Conservation (phyloP, 2,113 vertebrate species). For the Plectropomus leopardus region DNA sequence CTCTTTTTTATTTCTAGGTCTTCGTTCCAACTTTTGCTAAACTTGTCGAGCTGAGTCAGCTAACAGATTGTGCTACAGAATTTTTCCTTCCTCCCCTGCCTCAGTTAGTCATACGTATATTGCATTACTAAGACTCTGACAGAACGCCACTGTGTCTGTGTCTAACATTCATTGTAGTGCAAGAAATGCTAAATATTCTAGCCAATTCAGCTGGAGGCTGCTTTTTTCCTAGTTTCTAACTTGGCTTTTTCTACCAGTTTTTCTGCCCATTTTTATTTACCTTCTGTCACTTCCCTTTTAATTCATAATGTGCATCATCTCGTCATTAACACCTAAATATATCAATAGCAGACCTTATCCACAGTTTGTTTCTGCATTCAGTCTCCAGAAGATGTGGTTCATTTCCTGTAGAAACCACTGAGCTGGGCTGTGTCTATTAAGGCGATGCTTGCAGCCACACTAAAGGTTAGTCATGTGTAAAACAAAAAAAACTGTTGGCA, state of each 20-base stretch:
- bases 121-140: slow-evolving; percentile 39
- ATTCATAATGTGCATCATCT: background rate
- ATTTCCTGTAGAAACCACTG: slow-evolving; percentile 44
- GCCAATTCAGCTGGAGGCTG: background rate
- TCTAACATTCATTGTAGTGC: slow-evolving; percentile 29
- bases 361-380: background rate
- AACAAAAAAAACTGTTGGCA: background rate
- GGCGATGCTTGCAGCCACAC: slow-evolving; percentile 1
- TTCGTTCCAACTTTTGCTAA: background rate
- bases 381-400: slow-evolving; percentile 27
- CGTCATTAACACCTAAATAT: background rate
- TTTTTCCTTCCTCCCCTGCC: slow-evolving; percentile 11
- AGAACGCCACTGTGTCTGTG: slow-evolving; percentile 17
- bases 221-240: background rate
- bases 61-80: background rate
- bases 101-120: slow-evolving; percentile 7
- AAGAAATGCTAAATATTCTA: slow-evolving; percentile 20
- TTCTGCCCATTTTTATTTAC: background rate
- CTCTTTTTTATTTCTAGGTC: background rate
- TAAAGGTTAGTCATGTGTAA: background rate
- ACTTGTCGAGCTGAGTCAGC: slow-evolving; percentile 5
- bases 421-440: slow-evolving; percentile 15
- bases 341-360: background rate
- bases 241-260: background rate
- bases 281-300: background rate